A percentile compares a stretch with the other conserved stretches of the same genome.
Conservation (phyloP, 2,888 invertebrate genomes). For the Andrena bicolor region DNA sequence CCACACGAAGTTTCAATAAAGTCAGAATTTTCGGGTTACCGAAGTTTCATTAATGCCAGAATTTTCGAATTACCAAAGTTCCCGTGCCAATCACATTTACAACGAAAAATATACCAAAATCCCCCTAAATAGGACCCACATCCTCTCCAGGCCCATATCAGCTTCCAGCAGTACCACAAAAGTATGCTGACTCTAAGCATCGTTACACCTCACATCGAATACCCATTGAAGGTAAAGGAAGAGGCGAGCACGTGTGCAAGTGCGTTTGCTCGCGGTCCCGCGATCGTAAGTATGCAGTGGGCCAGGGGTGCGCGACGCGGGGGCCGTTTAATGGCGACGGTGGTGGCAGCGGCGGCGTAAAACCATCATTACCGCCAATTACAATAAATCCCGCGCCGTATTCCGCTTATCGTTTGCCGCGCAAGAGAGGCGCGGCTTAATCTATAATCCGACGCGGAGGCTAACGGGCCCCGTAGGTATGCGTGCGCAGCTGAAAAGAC, state of each 20-base stretch:
- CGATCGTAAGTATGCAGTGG: constrained; percentile 34
- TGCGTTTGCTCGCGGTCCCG: constrained; percentile 13
- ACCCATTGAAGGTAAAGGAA: not conserved
- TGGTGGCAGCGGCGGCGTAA: constrained; percentile 68
- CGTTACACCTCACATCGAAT: too few relatives aligned
- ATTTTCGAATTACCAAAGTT: too few relatives aligned
- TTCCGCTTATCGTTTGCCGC: constrained; percentile 78
- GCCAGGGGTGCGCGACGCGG: constrained; percentile 25
- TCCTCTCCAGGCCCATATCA: too few relatives aligned
- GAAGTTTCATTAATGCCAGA: too few relatives aligned
- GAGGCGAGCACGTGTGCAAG: constrained; percentile 1
- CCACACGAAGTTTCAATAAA: too few relatives aligned
- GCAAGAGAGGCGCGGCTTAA: constrained; percentile 68
- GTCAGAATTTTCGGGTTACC: too few relatives aligned
- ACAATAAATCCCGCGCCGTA: constrained; percentile 80
- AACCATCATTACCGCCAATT: constrained; percentile 82
- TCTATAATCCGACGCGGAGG: constrained; percentile 67
- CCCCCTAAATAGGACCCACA: too few relatives aligned
- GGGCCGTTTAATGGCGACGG: constrained; percentile 46
- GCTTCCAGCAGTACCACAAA: too few relatives aligned
- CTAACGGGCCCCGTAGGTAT: constrained; percentile 61
- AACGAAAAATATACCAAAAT: too few relatives aligned
- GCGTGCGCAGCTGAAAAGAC: constrained; percentile 40
- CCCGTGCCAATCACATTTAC: too few relatives aligned
- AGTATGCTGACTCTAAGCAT: too few relatives aligned